Evolutionary conservation across 2,888 invertebrate species (phyloP), one percentile per base, ranked within the genome.

Genomic region (Elegia similella): DNA sequence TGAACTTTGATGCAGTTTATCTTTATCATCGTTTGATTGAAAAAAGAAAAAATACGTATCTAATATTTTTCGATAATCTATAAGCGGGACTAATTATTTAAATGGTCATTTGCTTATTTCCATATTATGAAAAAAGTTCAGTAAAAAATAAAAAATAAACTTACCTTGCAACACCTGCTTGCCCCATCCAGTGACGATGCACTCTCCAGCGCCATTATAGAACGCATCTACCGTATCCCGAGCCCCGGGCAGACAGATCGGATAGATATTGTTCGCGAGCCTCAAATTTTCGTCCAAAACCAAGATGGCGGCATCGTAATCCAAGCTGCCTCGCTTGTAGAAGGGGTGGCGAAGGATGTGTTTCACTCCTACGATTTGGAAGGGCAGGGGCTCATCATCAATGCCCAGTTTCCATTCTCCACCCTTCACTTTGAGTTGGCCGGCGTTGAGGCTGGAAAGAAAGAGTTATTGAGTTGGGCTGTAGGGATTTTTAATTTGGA

Each of bases 361-460:
- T 17, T 93, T 93, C 8, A 96, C 96, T 53, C 94, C 94, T 0
- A 95, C 92, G 57, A 96, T 94, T 80, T 96, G 95, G 93, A 95
- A 96, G 0, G 96, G 95, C 12, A 95, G 86, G 0, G 96, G 96
- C 68, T 96, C 96, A 55, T 95, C 95, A 64, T 95, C 96, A 67
- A 95, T 94, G 47, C 96, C 96, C 2, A 97, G 88, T 72, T 95
- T 95, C 96, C 96, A 96, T 93, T 96, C 96, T 0, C 97, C 97
- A 0, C 95, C 95, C 75, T 96, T 96, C 67, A 96, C 50, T 17
- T 50, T 93, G 0, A 95, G 91, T 0, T 96, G 89, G 73, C 96
- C 95, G 65, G 88, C 89, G 12, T 95, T 82, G 2, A 94, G 81
- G 42, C 95, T 95, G 79, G 79, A 78, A 59, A 66, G 17, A 58